phyloP scores from a whole-genome alignment of 2,888 invertebrate species.

The Protodeltote pygarga region DNA sequence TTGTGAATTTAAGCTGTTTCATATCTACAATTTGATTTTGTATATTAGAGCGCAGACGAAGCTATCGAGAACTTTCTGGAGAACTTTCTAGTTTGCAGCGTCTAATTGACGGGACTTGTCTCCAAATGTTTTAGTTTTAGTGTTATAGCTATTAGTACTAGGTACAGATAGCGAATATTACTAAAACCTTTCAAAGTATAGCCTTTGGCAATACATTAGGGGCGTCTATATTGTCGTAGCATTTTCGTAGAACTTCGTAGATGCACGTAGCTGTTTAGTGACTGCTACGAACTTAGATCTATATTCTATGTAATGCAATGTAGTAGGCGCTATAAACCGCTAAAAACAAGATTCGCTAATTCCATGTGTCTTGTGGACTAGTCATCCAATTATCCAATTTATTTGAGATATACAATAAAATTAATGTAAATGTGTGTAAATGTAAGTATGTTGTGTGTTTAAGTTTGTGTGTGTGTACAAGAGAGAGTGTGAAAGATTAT shows the following conservation, averaged over 20 bases:
- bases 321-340: too few relatives aligned
- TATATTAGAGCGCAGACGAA: conserved; percentile 12
- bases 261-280: neutral
- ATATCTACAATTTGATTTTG: conserved; percentile 24
- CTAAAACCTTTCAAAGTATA: conserved; percentile 7
- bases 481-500: too few relatives aligned
- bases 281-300: conserved; percentile 9
- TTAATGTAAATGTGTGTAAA: too few relatives aligned
- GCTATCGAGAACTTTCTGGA: conserved; percentile 23
- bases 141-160: neutral
- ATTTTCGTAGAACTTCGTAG: conserved; percentile 25
- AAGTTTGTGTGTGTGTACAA: too few relatives aligned
- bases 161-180: conserved; percentile 12
- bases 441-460: too few relatives aligned
- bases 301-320: too few relatives aligned
- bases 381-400: too few relatives aligned
- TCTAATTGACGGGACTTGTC: conserved; percentile 42
- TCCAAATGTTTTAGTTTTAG: conserved; percentile 21
- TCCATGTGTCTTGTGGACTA: too few relatives aligned
- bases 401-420: too few relatives aligned
- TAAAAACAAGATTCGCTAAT: too few relatives aligned
- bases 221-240: conserved; percentile 15
- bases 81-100: conserved; percentile 24
- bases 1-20: conserved; percentile 13
- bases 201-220: neutral